Base-by-base conservation (phyloP, 2,888 invertebrate genomes). In the Pachydiplax longipennis region DNA sequence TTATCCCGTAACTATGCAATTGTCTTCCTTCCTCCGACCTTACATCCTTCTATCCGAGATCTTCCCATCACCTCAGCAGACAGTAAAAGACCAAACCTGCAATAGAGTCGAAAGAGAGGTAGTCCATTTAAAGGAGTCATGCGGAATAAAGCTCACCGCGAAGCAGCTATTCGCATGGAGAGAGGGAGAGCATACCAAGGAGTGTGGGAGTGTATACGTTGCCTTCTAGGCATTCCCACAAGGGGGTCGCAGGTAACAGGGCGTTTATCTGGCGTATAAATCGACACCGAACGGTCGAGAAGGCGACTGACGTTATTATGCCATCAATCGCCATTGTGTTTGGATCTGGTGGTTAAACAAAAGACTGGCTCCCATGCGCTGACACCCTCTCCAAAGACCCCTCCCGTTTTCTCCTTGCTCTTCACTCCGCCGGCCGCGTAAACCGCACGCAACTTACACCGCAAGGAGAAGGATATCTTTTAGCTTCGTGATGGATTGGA, bases 311-410 rank as follows among this genome's bases (percentile, higher is more conserved):
- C 58, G 61, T 61, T 87, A 87, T 87, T 87, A 87, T 65, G 87
- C 87, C 87, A 87, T 87, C 87, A 65, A 65, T 87, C 87, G 87
- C 87, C 87, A 87, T 87, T 87, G 87, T 87, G 65, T 73, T 73
- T 87, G 87, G 58, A 58, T 87, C 61, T 61, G 58, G 87, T 87
- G 87, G 87, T 87, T 87, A 87, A 87, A 87, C 87, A 87, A 87
- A 87, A 87, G 87, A 87, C 61, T 87, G 37, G 58, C 65, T 65
- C 87, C 61, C 65, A 87, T 87, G 37, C 37, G 87, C 65, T 65
- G 87, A 87, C 87, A 65, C 87, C 61, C 58, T 83, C 35, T 65
- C 61, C 37, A 4, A 40, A 53, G 53, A 37, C 81, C 37, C 81
- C 81, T 81, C 37, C 44, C 44, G 81, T 37, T 44, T n/a, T 37